Conservation (phyloP, 2,888 invertebrate genomes). For the Endomychus coccineus region DNA sequence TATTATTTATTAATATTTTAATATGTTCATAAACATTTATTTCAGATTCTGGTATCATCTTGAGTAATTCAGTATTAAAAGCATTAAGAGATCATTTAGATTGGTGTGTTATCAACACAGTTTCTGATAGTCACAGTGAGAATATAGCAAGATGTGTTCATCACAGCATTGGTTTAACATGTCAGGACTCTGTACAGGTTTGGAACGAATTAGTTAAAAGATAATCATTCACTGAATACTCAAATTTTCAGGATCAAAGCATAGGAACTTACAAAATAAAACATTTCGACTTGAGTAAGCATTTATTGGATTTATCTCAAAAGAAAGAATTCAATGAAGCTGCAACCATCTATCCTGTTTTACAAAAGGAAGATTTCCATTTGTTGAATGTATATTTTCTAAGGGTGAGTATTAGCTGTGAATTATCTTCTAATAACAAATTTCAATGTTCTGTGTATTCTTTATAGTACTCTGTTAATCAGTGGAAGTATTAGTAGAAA, state of each 20-base stretch:
- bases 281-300: conserved; percentile 41
- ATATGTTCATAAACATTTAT: conserved; percentile 9
- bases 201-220: conserved; percentile 1
- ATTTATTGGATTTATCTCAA: conserved; percentile 41
- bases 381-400: conserved; percentile 66
- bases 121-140: conserved; percentile 73
- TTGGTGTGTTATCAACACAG: conserved; percentile 84
- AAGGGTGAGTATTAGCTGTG: conserved; percentile 56
- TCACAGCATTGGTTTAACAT: conserved; percentile 60
- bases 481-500: too few species aligned
- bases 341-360: conserved; percentile 59
- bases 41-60: conserved; percentile 72
- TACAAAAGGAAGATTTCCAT: conserved; percentile 56
- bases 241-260: conserved; percentile 37
- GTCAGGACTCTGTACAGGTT: conserved; percentile 52
- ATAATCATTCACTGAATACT: neutral
- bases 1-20: conserved; percentile 5
- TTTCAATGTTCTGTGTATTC: too few species aligned
- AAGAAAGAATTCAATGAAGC: conserved; percentile 48
- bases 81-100: conserved; percentile 72
- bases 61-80: conserved; percentile 80
- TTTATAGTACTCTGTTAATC: too few species aligned
- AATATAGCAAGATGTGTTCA: conserved; percentile 83
- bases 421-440: neutral
- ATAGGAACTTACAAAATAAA: conserved; percentile 44